Percentiles rank a stretch among this genome's conserved stretches.
phyloP scores from a whole-genome alignment of 2,888 invertebrate genomes.

The Dioctria linearis region DNA sequence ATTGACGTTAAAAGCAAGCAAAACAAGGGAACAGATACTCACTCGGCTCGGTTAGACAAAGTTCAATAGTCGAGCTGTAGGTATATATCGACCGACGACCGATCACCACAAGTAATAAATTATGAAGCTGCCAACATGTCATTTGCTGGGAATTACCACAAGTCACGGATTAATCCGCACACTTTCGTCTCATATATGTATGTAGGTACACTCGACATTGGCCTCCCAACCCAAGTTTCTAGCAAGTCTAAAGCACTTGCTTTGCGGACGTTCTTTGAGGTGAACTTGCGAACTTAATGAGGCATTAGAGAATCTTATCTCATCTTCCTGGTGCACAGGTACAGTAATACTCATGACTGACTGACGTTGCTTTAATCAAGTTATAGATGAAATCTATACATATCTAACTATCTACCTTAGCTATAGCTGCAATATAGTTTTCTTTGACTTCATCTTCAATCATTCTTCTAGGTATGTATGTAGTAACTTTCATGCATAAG shows the following conservation, averaged over 20 bases:
- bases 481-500: too few species aligned
- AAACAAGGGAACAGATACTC: background rate
- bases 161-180: slow-evolving; percentile 41
- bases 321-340: background rate
- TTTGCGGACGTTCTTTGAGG: slow-evolving; percentile 20
- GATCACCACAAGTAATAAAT: slow-evolving; percentile 41
- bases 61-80: slow-evolving; percentile 22
- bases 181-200: slow-evolving; percentile 1
- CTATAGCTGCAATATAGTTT: background rate
- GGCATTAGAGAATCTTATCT: slow-evolving; percentile 5
- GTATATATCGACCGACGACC: too few species aligned
- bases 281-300: slow-evolving; percentile 32
- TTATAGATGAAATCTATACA: too few species aligned
- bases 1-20: background rate
- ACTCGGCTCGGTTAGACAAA: background rate
- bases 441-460: slow-evolving; percentile 8
- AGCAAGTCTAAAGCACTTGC: background rate
- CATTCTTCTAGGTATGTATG: slow-evolving; percentile 6
- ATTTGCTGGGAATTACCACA: slow-evolving; percentile 40
- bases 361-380: background rate
- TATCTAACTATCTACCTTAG: too few species aligned
- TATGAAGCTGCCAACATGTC: slow-evolving; percentile 42
- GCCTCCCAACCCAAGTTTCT: slow-evolving; percentile 3
- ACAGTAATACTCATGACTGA: background rate
- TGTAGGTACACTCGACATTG: slow-evolving; percentile 8